phyloP scores from a whole-genome alignment of 2,797 vertebrate genomes.

The Rhabdomys pumilio region DNA sequence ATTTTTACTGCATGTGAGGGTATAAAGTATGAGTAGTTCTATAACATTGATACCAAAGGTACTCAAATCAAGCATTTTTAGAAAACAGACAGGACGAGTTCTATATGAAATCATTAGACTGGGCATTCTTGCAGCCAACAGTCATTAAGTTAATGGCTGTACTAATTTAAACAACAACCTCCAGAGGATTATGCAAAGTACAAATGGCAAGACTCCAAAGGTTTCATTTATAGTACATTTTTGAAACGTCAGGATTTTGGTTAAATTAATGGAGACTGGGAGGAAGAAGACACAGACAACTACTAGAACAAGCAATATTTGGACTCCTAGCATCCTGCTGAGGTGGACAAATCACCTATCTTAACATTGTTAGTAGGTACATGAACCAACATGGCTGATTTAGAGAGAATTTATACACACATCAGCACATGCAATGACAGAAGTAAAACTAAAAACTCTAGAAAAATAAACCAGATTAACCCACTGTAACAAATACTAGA shows the following conservation, averaged over 20 bases:
- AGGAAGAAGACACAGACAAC: neutral
- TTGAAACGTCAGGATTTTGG: conserved; percentile 1
- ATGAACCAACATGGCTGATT: neutral
- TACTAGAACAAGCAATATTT: neutral
- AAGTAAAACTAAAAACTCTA: neutral
- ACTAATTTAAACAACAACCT: neutral
- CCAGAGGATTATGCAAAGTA: neutral
- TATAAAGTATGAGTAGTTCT: neutral
- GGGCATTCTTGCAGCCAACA: neutral
- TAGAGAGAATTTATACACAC: neutral
- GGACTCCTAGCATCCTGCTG: neutral
- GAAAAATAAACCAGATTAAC: neutral
- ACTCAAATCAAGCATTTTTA: conserved; percentile 24
- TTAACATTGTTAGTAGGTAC: neutral
- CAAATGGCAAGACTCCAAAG: neutral
- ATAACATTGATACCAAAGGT: neutral
- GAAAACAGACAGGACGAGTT: neutral
- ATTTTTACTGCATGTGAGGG: conserved; percentile 30
- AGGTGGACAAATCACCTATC: neutral
- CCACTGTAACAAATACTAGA: neutral
- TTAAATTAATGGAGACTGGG: neutral
- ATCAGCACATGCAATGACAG: neutral
- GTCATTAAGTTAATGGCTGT: neutral
- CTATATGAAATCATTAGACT: neutral
- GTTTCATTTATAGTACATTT: neutral